Conservation (phyloP, 1,140 invertebrate species). For the Orchesella cincta region DNA sequence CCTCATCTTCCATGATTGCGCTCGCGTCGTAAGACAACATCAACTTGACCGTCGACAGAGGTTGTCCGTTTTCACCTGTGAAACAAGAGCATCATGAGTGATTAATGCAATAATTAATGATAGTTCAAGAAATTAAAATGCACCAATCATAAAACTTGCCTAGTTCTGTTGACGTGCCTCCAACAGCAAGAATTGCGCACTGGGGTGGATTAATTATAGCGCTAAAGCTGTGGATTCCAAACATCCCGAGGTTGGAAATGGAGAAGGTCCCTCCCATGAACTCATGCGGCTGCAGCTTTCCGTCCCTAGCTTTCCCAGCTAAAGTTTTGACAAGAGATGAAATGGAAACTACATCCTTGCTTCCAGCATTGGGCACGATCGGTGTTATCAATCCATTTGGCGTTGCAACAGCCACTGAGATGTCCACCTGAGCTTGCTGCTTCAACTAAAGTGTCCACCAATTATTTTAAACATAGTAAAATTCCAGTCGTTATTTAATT, state of each 20-base stretch:
- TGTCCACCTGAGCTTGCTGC: constrained; percentile 59
- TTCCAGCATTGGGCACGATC: constrained; percentile 65
- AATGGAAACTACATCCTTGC: constrained; percentile 59
- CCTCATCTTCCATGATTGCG: constrained; percentile 81
- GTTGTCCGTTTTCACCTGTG: constrained; percentile 63
- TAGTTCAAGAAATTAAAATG: background rate
- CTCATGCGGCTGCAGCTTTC: constrained; percentile 68
- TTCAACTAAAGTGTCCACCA: constrained; percentile 45
- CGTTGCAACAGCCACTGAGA: constrained; percentile 68
- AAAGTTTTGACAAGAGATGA: constrained; percentile 56
- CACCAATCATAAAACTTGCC: constrained; percentile 56
- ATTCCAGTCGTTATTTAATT: too few relatives aligned
- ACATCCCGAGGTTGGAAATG: constrained; percentile 61
- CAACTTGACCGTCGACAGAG: constrained; percentile 71
- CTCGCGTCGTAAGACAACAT: constrained; percentile 89
- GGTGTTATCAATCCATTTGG: constrained; percentile 69
- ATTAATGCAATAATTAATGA: background rate
- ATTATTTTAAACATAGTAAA: too few relatives aligned
- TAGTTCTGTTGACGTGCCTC: constrained; percentile 67
- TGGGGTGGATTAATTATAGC: constrained; percentile 92
- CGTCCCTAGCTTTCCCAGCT: constrained; percentile 62
- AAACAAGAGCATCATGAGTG: background rate
- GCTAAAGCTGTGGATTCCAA: constrained; percentile 72
- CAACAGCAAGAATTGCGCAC: constrained; percentile 83
- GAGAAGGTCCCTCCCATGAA: constrained; percentile 64